Evolutionary conservation across 2,113 vertebrate genomes (phyloP).

Genomic region (Cyprinodon brontotheroides): DNA sequence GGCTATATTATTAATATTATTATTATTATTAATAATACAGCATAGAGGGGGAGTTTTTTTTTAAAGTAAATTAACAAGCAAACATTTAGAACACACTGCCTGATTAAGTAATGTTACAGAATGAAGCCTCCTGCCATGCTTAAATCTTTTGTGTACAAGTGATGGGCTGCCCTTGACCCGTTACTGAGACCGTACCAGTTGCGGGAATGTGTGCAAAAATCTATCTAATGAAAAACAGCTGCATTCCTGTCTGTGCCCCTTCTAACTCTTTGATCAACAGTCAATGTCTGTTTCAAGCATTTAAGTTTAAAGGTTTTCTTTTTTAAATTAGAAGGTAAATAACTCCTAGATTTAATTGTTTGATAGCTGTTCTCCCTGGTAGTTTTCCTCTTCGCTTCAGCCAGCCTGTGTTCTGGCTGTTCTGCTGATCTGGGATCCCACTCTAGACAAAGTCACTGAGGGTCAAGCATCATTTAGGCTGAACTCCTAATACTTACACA

Average conservation of each 20-base stretch:
- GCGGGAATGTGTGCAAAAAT: too few species aligned
- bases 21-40: neutral
- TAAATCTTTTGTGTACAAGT: neutral
- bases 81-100: neutral
- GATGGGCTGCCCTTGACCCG: neutral
- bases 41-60: neutral
- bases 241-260: neutral
- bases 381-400: neutral
- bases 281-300: neutral
- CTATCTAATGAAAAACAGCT: too few species aligned
- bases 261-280: neutral
- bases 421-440: conserved; percentile 50
- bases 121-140: neutral
- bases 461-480: conserved; percentile 44
- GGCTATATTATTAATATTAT: neutral
- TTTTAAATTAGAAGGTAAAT: neutral
- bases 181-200: neutral
- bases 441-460: conserved; percentile 46
- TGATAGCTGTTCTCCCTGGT: neutral
- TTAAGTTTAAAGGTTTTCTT: neutral
- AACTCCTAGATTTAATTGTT: neutral
- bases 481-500: neutral
- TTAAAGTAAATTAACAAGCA: neutral
- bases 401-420: conserved; percentile 17
- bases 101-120: neutral